Percentiles rank a stretch among this genome's conserved stretches.
Evolutionary conservation across 35 echinoderm and acorn worm species (phyloP).

Genomic region (Patiria miniata): DNA sequence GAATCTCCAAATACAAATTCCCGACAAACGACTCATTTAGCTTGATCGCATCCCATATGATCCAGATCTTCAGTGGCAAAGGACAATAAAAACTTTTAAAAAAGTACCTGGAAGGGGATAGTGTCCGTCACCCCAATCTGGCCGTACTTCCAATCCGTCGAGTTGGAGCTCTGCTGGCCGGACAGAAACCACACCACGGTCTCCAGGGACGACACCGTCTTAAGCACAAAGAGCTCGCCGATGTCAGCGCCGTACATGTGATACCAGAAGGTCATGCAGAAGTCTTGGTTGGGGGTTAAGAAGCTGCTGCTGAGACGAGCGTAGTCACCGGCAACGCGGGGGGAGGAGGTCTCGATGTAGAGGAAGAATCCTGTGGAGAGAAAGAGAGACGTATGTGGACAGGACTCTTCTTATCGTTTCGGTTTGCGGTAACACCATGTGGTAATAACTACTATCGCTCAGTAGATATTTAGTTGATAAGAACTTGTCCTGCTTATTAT

Average conservation of each 20-base stretch:
- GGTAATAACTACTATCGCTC: too few relatives aligned
- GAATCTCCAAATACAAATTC: too few relatives aligned
- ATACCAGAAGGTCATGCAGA: constrained; percentile 91
- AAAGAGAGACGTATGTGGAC: too few relatives aligned
- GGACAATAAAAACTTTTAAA: background rate
- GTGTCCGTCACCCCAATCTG: constrained; percentile 32
- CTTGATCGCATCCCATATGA: too few relatives aligned
- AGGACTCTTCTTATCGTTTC: too few relatives aligned
- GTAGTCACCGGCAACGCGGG: constrained; percentile 32
- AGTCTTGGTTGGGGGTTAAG: constrained; percentile 1
- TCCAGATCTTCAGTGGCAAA: background rate
- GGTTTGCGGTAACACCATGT: too few relatives aligned
- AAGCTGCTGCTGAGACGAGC: constrained; percentile 62
- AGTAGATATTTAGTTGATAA: too few relatives aligned
- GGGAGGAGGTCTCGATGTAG: constrained; percentile 37
- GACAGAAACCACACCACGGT: constrained; percentile 27
- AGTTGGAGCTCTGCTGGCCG: constrained; percentile 29
- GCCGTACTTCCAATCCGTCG: constrained; percentile 42
- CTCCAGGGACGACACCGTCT: background rate
- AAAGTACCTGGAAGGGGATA: constrained; percentile 28
- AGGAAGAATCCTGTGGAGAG: constrained; percentile 56
- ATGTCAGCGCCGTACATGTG: constrained; percentile 84
- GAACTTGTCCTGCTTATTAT: too few relatives aligned
- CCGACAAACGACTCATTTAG: too few relatives aligned
- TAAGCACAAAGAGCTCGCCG: constrained; percentile 39